A percentile compares a stretch with the other conserved stretches of the same genome.
phyloP scores from a whole-genome alignment of 2,888 invertebrate species.

The Lithophane leautieri region DNA sequence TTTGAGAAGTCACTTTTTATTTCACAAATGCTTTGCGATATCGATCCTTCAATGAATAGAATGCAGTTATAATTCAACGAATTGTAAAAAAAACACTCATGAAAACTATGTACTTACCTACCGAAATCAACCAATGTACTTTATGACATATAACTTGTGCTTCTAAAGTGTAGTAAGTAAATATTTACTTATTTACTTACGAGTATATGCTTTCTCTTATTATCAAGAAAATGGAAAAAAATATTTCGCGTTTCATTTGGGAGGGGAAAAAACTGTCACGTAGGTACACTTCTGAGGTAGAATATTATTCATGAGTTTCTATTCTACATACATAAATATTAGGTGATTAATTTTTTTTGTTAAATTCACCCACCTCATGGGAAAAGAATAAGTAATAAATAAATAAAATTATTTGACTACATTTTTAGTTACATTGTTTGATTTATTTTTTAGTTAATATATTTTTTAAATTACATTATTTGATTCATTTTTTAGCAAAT shows the following conservation, averaged over 20 bases:
- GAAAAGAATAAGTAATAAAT: not conserved
- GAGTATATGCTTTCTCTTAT: not conserved
- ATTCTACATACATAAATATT: not conserved
- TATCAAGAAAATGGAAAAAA: not conserved
- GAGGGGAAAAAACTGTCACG: not conserved
- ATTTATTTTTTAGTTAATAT: no score
- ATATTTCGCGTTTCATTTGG: not conserved
- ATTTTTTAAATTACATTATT: no score
- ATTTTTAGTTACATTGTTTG: not conserved
- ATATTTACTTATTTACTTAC: not conserved
- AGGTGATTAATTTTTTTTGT: not conserved
- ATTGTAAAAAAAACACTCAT: no score
- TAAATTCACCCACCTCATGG: not conserved
- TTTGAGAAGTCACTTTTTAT: not conserved
- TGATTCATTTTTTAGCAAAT: no score
- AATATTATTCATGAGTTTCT: not conserved
- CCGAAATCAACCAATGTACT: not conserved
- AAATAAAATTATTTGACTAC: no score
- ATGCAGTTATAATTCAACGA: not conserved
- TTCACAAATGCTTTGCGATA: not conserved
- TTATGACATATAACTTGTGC: no score
- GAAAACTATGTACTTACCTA: not conserved
- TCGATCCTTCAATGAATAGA: not conserved
- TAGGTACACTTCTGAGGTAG: not conserved
- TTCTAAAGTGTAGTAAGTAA: not conserved